Evolutionary conservation across 2,888 invertebrate genomes (phyloP), one percentile per base, ranked within the genome.

Genomic region (Yponomeuta malinellus): DNA sequence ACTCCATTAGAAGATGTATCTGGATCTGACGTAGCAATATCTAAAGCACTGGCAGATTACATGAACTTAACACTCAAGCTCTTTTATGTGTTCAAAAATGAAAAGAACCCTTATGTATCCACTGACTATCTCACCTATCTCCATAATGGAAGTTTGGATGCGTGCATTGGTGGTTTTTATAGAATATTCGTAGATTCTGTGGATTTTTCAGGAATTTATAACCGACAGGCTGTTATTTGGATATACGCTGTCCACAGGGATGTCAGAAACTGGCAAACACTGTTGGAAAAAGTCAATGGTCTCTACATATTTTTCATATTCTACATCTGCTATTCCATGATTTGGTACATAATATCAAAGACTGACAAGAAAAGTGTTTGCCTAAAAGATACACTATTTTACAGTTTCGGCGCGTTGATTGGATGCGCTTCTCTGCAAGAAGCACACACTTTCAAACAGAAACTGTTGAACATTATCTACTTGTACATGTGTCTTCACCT

Each of bases 171-270:
- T 0, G 90, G 90, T 0, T 74, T 86, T 0, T 88, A 86, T 52
- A 80, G 85, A 72, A 74, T 84, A 3, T 89, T 82, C 63, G 87
- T 85, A 9, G 80, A 86, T n/a, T 2, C 72, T 0, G 83, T 90
- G 0, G 81, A 78, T 4, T 91, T 90, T 73, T 88, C 89, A 1
- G 90, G 90, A 0, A 72, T 83, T 1, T 90, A 90, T 71, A 76
- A 77, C 0, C 77, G 79, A 31, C 87, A 89, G 76, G 75, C 76
- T 0, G 72, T 86, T 1, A 73, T 81, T 65, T 90, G 89, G 89
- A 76, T 83, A 0, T 90, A 89, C 69, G 73, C 79, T 8, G 84
- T 79, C 0, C 79, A 86, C 72, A 78, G 89, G 75, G 73, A 73
- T 0, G 74, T 76, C 1, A 79, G 81, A 73, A 82, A 85, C 12